Base-by-base conservation (phyloP, 2,113 vertebrate genomes). In the Cricetomys ansorgei region DNA sequence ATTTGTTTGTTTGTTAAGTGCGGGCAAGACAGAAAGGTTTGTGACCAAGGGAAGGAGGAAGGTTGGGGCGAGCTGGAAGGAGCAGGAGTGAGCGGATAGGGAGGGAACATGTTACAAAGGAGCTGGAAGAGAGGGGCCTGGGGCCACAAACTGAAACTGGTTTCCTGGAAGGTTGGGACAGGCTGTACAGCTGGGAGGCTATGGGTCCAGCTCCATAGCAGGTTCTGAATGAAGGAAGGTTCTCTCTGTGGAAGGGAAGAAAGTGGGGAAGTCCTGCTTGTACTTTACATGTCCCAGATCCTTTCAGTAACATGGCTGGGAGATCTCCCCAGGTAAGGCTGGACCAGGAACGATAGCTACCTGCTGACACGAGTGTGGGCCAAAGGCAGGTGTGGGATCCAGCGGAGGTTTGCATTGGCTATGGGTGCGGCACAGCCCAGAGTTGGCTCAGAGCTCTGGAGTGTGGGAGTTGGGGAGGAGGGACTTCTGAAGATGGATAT, bases 11-110 rank as follows among this genome's bases (percentile, higher is more conserved):
- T 27, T 80, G 23, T 40, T 40, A 76, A 57, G 62, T 25, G 12
- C 37, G 8, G 1, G 2, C 53, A 45, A 27, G 19, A 34, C 23
- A 34, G 11, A 19, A 0, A 0, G 13, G 27, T 43, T 37, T 83
- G 75, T 43, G 62, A 40, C 1, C 29, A 29, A 93, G 69, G 34
- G 69, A 88, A 83, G 53, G 77, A 70, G 50, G 9, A 57, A 19
- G 1, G 23, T 59, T 8, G 53, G 31, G 59, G 70, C 45, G 62
- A 72, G 25, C 21, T 53, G 31, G 57, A 53, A 62, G 57, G 73
- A 70, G 27, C 10, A 34, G 43, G 67, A 59, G 43, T 45, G 40
- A 43, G 37, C 27, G 40, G 34, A 19, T 12, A 2, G 55, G 37
- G 25, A n/a, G 53, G 45, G 16, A 13, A 11, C 5, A 4, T 48